A percentile compares a stretch with the other conserved stretches of the same genome.
Conservation (phyloP, 2,888 invertebrate species). For the Epinotia demarniana region DNA sequence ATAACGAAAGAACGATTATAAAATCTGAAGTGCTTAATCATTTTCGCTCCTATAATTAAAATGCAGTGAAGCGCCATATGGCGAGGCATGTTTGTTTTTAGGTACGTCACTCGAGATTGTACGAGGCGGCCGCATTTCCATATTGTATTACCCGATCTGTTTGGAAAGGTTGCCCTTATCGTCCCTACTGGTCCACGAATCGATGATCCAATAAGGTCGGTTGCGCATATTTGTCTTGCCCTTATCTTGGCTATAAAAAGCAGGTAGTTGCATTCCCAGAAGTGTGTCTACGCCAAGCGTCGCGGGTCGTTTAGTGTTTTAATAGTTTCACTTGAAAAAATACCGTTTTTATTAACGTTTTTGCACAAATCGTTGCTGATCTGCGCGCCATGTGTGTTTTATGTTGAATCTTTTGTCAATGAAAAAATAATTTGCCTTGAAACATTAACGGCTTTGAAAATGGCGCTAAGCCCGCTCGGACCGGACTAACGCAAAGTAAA, state of each 20-base stretch:
- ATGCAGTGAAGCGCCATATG: conserved; percentile 54
- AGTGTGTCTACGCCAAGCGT: conserved; percentile 64
- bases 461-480: conserved; percentile 7
- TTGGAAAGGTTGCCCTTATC: conserved; percentile 64
- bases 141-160: conserved; percentile 62
- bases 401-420: conserved; percentile 49
- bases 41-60: conserved; percentile 38
- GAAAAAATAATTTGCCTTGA: conserved; percentile 34
- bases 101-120: conserved; percentile 62
- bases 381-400: conserved; percentile 56
- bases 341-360: conserved; percentile 55
- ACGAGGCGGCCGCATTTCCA: conserved; percentile 61
- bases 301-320: conserved; percentile 58
- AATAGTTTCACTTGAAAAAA: conserved; percentile 60
- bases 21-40: conserved; percentile 36
- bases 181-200: conserved; percentile 59
- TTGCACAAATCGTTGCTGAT: conserved; percentile 61
- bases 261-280: conserved; percentile 81
- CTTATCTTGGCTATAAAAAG: conserved; percentile 74
- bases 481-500: conserved; percentile 17
- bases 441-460: conserved; percentile 33
- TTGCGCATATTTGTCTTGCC: conserved; percentile 69
- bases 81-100: conserved; percentile 63
- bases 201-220: conserved; percentile 69
- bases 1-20: conserved; percentile 29